A percentile compares a stretch with the other conserved stretches of the same genome.
These are phyloP conservation scores for Acronicta leporina DNA, from an alignment of 2,888 invertebrate species.

Conservation along the genomic window DNA sequence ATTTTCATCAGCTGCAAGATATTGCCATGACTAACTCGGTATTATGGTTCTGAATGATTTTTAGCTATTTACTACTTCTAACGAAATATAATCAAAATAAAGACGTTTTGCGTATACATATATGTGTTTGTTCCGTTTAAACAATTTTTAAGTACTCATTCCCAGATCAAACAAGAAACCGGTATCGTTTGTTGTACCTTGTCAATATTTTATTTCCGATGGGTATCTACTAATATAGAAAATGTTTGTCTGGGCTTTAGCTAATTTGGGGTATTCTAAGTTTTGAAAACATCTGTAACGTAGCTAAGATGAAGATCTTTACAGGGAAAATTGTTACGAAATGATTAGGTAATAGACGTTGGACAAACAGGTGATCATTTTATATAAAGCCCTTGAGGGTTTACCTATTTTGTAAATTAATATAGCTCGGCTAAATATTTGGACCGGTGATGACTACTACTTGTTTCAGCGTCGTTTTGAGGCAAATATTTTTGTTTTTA, in stretches of 20 bases:
- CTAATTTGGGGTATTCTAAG: not conserved
- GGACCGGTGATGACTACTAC: not conserved
- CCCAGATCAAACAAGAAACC: not conserved
- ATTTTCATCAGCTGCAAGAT: conserved; percentile 12
- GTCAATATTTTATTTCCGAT: conserved; percentile 6
- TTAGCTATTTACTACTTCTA: conserved; percentile 10
- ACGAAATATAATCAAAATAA: conserved; percentile 3
- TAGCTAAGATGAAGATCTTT: not conserved
- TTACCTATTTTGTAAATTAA: too few relatives aligned
- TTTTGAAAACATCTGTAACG: not conserved
- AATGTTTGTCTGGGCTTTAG: not conserved
- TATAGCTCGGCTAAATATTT: not conserved
- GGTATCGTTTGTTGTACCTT: not conserved
- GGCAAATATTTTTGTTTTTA: conserved; percentile 64
- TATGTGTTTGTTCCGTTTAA: not conserved
- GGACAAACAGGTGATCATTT: too few relatives aligned
- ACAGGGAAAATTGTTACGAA: too few relatives aligned
- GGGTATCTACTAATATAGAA: not conserved
- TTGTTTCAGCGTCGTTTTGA: conserved; percentile 16
- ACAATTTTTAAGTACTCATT: not conserved
- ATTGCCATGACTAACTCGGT: conserved; percentile 29
- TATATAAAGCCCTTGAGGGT: too few relatives aligned
- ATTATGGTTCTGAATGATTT: conserved; percentile 11
- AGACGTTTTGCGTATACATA: not conserved
- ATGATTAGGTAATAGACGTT: too few relatives aligned